Evolutionary conservation across 2,797 vertebrate species (phyloP).

Genomic region (Sebastes matsubarae): DNA sequence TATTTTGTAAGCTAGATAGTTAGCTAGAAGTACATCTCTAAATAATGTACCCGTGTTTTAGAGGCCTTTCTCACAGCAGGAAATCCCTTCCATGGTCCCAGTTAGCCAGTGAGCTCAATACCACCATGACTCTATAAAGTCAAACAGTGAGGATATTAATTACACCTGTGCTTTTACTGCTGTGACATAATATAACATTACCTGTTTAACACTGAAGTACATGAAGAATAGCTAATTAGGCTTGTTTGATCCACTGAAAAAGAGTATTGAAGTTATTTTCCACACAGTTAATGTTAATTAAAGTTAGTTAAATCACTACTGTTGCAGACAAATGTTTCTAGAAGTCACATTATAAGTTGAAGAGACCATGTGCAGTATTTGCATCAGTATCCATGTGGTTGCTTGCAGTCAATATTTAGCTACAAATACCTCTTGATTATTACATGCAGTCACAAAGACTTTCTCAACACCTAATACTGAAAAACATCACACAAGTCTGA

Average conservation of each 20-base stretch:
- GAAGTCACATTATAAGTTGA: background rate
- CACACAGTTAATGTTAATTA: too few relatives aligned
- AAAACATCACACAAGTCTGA: background rate
- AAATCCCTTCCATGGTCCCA: background rate
- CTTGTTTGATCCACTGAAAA: background rate
- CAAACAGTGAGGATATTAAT: background rate
- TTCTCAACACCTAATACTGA: background rate
- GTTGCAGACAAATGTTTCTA: background rate
- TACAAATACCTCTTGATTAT: background rate
- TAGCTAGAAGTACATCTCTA: background rate
- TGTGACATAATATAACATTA: background rate
- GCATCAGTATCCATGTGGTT: background rate
- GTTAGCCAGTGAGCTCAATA: background rate
- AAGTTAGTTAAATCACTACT: background rate
- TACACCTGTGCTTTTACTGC: background rate
- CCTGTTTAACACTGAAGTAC: background rate
- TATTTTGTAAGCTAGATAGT: background rate
- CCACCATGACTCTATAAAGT: background rate
- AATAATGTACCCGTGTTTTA: background rate
- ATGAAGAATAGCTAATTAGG: background rate
- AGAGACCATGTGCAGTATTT: background rate
- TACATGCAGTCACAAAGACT: background rate
- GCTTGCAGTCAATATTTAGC: background rate
- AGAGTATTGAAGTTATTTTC: background rate
- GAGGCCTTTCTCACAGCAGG: background rate